Evolutionary conservation across 2,888 invertebrate genomes (phyloP), one percentile per base, ranked within the genome.

Genomic region (Oligia fasciuncula): DNA sequence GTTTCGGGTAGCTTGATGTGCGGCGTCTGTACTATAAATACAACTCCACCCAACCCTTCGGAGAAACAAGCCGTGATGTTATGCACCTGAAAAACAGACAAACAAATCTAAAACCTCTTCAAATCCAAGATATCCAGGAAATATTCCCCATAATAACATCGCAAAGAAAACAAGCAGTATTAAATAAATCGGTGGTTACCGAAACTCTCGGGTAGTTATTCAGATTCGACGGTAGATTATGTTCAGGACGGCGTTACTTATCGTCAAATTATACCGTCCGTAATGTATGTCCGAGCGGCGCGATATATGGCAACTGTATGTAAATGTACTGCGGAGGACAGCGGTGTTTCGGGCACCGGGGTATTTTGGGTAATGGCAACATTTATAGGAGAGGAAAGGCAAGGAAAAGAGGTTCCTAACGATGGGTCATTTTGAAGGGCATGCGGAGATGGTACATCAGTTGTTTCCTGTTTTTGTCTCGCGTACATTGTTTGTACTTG

Each of bases 281-380:
- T 91, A 91, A 91, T 91, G 90, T 90, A 91, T 88, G 91, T 89
- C 91, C 89, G 85, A 90, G 88, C 88, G 65, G n/a, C 83, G 86
- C 86, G 86, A 92, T 91, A 90, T 92, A 92, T 90, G 90, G 91
- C 86, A 80, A 91, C 94, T 93, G 92, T 94, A 91, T 91, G 91
- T 88, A 87, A 88, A 85, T 88, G 93, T 93, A 94, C 92, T 89
- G 87, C 76, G 81, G 86, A 19, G 85, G n/a, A 46, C 78, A 89
- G 79, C 89, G 89, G 86, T 89, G 84, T 35, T 87, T n/a, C 40
- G 40, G 73, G 4, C 23, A 19, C 14, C 11, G 14, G 17, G 35
- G 40, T 69, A 49, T 76, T 85, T 72, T 54, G 43, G 49, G 17
- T n/a, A 77, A 67, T 73, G 23, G 73, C 9, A n/a, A 40, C 11